Evolutionary conservation across 2,888 invertebrate genomes (phyloP), one percentile per base, ranked within the genome.

Genomic region (Dryomyza anilis): DNA sequence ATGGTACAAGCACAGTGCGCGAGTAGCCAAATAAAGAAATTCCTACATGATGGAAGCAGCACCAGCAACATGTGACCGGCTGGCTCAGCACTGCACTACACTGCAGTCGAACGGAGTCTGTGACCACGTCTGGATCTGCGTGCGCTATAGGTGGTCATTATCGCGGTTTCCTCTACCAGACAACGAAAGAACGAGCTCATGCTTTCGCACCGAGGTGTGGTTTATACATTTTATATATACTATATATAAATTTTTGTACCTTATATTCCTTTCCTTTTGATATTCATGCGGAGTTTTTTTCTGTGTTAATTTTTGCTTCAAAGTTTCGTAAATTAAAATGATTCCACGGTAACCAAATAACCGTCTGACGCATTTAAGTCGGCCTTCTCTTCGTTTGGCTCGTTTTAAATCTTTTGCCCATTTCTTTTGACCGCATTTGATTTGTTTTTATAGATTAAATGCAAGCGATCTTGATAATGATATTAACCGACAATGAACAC

Each of bases 401-500:
- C 7, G 27, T 52, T 52, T 25, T 52, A 16, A 23, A 14, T n/a
- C n/a, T n/a, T n/a, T n/a, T n/a, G n/a, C n/a, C n/a, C n/a, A n/a
- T n/a, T n/a, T 59, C 70, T 72, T 52, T 48, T 29, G 53, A 59
- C 36, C 77, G 74, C 74, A 76, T 75, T 77, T 79, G 73, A 73
- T 78, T 77, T 77, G 75, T 77, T 76, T 78, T 77, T 77, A 74
- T 74, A 77, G 78, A 78, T 78, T 78, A 79, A 78, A 78, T 75
- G 78, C 80, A 76, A 78, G 76, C 76, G 80, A 78, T 78, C 78
- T 79, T 78, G 78, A 78, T 78, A 78, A 78, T 78, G 78, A 78
- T 78, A 78, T 78, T 78, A 78, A 78, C 77, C 76, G 78, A 77
- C 64, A 52, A 62, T 29, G 43, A 56, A 60, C 52, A 50, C 55